Conservation (phyloP, 1,140 invertebrate genomes). For the Aphelinus certus region DNA sequence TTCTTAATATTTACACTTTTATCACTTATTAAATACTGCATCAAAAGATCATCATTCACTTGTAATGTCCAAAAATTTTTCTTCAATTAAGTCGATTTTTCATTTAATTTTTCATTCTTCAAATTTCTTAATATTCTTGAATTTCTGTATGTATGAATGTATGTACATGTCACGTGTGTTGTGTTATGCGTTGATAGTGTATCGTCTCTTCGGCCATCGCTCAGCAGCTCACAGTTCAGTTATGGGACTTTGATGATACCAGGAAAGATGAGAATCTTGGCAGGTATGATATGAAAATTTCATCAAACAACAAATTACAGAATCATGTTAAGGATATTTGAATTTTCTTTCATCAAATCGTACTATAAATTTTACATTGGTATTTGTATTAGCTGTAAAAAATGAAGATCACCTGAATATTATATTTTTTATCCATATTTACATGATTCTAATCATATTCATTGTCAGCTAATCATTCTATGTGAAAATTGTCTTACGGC, state of each 20-base stretch:
- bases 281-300: slow-evolving; percentile 70
- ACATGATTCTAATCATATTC: too few species aligned
- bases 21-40: too few species aligned
- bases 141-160: slow-evolving; percentile 59
- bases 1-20: too few species aligned
- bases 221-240: slow-evolving; percentile 79
- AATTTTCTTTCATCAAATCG: too few species aligned
- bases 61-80: slow-evolving; percentile 7
- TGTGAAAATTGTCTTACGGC: too few species aligned
- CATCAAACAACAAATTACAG: too few species aligned
- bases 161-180: slow-evolving; percentile 60
- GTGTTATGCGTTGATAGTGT: slow-evolving; percentile 68
- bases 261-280: slow-evolving; percentile 85
- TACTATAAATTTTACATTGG: too few species aligned
- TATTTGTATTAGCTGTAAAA: too few species aligned
- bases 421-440: too few species aligned
- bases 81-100: neutral
- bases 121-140: neutral
- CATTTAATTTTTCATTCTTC: slow-evolving; percentile 2
- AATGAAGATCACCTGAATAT: too few species aligned
- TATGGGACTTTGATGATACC: slow-evolving; percentile 87
- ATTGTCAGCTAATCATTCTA: too few species aligned
- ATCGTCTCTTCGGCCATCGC: slow-evolving; percentile 70
- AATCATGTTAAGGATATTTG: too few species aligned
- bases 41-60: neutral